Conservation (phyloP, 2,797 vertebrate genomes). For the Synaphobranchus kaupii region DNA sequence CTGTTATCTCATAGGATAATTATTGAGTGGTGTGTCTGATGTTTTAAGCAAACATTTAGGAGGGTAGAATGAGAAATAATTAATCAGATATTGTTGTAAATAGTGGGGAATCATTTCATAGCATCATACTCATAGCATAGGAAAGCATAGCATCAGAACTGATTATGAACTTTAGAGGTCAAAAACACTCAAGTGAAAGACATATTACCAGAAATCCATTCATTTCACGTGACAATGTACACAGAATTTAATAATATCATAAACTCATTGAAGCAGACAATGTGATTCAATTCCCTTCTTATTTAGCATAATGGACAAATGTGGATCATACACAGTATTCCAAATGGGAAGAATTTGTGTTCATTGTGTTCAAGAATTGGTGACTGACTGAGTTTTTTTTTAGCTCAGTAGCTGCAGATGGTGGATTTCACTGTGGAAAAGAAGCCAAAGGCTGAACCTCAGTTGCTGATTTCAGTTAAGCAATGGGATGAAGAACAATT, state of each 20-base stretch:
- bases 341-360: slow-evolving; percentile 32
- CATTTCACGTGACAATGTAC: neutral
- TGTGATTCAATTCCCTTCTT: neutral
- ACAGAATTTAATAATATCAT: neutral
- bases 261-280: neutral
- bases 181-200: neutral
- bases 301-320: slow-evolving; percentile 4
- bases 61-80: neutral
- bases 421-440: too few relatives aligned
- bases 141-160: too few relatives aligned
- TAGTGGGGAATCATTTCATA: neutral
- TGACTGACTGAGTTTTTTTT: too few relatives aligned
- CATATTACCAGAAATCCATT: neutral
- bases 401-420: too few relatives aligned
- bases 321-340: slow-evolving; percentile 10
- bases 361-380: too few relatives aligned
- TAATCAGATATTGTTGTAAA: neutral
- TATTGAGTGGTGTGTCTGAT: slow-evolving; percentile 13
- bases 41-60: neutral
- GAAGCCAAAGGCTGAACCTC: too few relatives aligned
- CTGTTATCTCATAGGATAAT: slow-evolving; percentile 6
- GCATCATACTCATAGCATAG: neutral
- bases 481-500: too few relatives aligned
- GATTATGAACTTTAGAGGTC: neutral
- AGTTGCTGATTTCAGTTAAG: too few relatives aligned